Base-by-base conservation (phyloP, 1,140 invertebrate species). In the Sarcophaga bullata region DNA sequence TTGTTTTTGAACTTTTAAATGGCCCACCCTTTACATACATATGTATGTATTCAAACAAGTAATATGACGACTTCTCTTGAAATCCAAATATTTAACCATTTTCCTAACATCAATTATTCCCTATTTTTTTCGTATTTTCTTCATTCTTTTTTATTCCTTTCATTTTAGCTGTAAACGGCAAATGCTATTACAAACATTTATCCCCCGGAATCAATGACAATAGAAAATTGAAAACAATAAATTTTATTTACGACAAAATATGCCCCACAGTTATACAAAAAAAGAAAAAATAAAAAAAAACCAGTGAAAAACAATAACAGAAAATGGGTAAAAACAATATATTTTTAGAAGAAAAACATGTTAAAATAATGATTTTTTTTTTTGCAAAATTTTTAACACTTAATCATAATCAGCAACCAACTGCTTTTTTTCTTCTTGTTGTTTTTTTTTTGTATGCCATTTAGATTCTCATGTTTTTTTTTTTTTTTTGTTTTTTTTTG, bases 391-490 rank as follows among this genome's bases (percentile, higher is more conserved):
- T 68, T 68, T 68, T 68, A 68, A 68, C 62, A 68, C 62, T 68
- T 68, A 68, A 68, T 68, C 62, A 68, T 68, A 68, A 68, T 68
- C 62, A 68, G 17, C 62, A 68, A 68, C 62, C 62, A 68, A 68
- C 19, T 68, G 62, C 19, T 37, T 37, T 68, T 68, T 68, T 62
- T 62, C 54, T 37, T 2, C 4, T 37, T 4, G 4, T 4, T 1
- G 25, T 37, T 37, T 37, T 37, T 37, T 37, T 37, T 4, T 37
- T 37, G 1, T n/a, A n/a, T 37, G 25, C 25, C 25, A 37, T 37
- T 37, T 37, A 37, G 25, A 37, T 37, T 37, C 1, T 62, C 54
- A 62, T 15, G 10, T 62, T 5, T 62, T 11, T 0, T 37, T 37
- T 37, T 37, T 37, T 37, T 37, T 1, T 37, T 2, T 37, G 0